Base-by-base conservation (phyloP, 1,140 invertebrate species). In the Oncopeltus fasciatus region DNA sequence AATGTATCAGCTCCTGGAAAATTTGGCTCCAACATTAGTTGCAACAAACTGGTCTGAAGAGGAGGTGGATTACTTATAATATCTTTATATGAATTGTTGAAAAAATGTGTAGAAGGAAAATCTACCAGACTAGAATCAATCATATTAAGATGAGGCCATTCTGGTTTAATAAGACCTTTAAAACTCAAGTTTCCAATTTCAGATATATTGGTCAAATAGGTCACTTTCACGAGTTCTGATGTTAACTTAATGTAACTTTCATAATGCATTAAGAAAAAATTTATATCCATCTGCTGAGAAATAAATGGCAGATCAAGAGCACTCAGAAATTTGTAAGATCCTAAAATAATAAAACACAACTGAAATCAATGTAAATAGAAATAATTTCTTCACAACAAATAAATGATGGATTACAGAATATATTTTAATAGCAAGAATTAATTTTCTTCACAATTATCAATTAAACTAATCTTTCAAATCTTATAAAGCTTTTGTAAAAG, bases 81-180 rank as follows among this genome's bases (percentile, higher is more conserved):
- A 57, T 78, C 77, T 64, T 76, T 73, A 62, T 83, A 81, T n/a
- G 86, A 82, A 33, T 78, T 78, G 72, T 90, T 90, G 53, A 86
- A 85, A 63, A 92, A 81, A 74, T 91, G 87, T 5, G 88, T 91
- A 28, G 91, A 71, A 11, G 89, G 88, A 76, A 91, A 91, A 61
- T 76, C 75, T 60, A 90, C 70, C 43, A 77, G 69, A 57, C 74
- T 75, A 64, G 74, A 74, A 8, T 47, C 18, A 24, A 63, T 14
- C 1, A 77, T 16, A n/a, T 78, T 68, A 2, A 84, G 66, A 33
- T 77, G 71, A 8, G 89, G 89, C 89, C 89, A 92, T 38, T 79
- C 78, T 64, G 87, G 79, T 69, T 83, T 81, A 38, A 86, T 81
- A 68, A 81, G 78, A 9, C 84, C 81, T 60, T 79, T 77, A 72